Conservation (phyloP, 2,113 vertebrate species). For the Anguilla japonica region DNA sequence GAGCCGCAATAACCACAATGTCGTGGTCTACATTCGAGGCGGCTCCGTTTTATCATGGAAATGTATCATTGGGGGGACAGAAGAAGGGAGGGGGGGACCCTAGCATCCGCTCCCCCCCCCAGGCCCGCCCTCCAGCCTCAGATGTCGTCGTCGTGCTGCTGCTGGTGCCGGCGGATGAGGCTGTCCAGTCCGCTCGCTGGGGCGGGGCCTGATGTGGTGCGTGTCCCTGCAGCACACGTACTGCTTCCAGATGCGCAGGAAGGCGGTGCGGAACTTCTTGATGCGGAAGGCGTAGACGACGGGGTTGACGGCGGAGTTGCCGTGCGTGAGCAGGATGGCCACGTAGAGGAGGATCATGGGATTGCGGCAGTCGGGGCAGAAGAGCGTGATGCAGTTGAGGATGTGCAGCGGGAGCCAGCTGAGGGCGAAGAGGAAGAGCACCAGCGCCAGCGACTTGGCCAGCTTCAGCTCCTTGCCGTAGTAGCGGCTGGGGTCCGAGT, state of each 20-base stretch:
- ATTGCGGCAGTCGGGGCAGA: slow-evolving; percentile 70
- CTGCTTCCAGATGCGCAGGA: slow-evolving; percentile 89
- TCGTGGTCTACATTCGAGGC: not conserved
- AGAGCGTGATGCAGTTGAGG: slow-evolving; percentile 90
- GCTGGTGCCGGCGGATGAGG: slow-evolving; percentile 41
- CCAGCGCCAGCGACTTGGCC: slow-evolving; percentile 89
- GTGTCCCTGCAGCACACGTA: slow-evolving; percentile 79
- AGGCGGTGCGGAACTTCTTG: slow-evolving; percentile 88
- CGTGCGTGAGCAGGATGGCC: slow-evolving; percentile 89
- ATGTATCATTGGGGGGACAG: not conserved
- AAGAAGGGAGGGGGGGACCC: no score
- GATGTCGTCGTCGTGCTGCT: slow-evolving; percentile 54
- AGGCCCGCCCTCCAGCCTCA: slow-evolving; percentile 58
- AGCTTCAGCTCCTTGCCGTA: slow-evolving; percentile 93
- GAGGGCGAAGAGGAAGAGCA: slow-evolving; percentile 87
- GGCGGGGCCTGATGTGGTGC: slow-evolving; percentile 45
- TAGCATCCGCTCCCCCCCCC: not conserved
- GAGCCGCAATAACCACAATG: not conserved
- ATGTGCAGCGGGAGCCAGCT: slow-evolving; percentile 94
- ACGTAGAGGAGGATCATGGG: slow-evolving; percentile 74
- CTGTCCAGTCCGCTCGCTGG: slow-evolving; percentile 55
- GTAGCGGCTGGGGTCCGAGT: slow-evolving; percentile 85
- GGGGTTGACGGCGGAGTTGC: slow-evolving; percentile 95
- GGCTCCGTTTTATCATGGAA: not conserved
- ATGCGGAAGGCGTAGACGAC: slow-evolving; percentile 93